A percentile compares a stretch with the other conserved stretches of the same genome.
phyloP scores from a whole-genome alignment of 2,888 invertebrate species.

The Homarus gammarus region DNA sequence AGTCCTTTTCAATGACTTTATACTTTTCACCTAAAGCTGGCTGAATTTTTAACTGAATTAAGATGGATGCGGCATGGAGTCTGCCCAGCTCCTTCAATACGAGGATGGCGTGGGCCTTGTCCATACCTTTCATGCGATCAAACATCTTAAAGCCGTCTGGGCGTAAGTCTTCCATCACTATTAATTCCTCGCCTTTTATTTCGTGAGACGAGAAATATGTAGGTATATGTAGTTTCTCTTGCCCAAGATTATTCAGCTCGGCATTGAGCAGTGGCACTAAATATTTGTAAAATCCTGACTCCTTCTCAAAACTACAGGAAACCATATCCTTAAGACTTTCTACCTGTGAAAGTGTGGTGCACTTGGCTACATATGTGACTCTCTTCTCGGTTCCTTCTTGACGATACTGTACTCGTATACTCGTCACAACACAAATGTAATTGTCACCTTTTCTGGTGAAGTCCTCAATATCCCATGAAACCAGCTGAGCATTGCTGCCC shows the following conservation, averaged over 20 bases:
- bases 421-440: slow-evolving; percentile 60
- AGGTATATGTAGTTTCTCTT: slow-evolving; percentile 28
- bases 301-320: slow-evolving; percentile 34
- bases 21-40: slow-evolving; percentile 3
- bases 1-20: slow-evolving; percentile 11
- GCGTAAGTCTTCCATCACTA: slow-evolving; percentile 53
- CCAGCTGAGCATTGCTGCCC: slow-evolving; percentile 44
- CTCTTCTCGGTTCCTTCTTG: slow-evolving; percentile 25
- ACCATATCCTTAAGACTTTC: not conserved
- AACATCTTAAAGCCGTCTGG: slow-evolving; percentile 62
- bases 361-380: slow-evolving; percentile 49
- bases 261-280: slow-evolving; percentile 50
- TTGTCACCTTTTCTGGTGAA: slow-evolving; percentile 70
- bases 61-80: slow-evolving; percentile 59
- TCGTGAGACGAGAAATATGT: not conserved
- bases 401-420: slow-evolving; percentile 42
- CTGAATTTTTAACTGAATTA: slow-evolving; percentile 17
- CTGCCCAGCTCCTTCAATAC: slow-evolving; percentile 64
- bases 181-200: slow-evolving; percentile 5
- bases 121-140: slow-evolving; percentile 62
- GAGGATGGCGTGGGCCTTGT: slow-evolving; percentile 49
- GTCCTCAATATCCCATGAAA: slow-evolving; percentile 37
- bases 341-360: not conserved
- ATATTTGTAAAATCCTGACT: slow-evolving; percentile 41
- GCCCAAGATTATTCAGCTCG: slow-evolving; percentile 17